Base-by-base conservation (phyloP, 2,797 vertebrate genomes). In the Xiphophorus birchmanni region DNA sequence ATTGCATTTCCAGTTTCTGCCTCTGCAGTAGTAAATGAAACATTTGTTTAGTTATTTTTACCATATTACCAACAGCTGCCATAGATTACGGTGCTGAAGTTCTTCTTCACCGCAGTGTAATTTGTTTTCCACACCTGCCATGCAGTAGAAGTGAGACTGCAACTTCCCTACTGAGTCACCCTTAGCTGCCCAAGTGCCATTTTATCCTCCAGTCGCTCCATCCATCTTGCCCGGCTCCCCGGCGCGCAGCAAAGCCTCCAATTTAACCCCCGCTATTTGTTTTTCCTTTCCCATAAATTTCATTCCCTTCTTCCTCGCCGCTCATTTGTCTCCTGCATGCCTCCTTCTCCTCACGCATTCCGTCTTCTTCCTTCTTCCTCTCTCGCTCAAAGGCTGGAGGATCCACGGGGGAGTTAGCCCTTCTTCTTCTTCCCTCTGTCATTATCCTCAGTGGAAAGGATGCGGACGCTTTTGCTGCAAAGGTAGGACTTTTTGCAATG, bases 191-290 rank as follows among this genome's bases (percentile, higher is more conserved):
- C 29, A 35, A 82, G 37, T 73, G 35, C 65, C 78, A 76, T 67
- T 81, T 58, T 60, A 71, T 80, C 54, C 54, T 81, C 73, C 73
- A 80, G 60, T 81, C 21, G 32, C 72, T 78, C 63, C 47, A 71
- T 84, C 74, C 75, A 81, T 85, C 87, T 78, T 78, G 75, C 47
- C 37, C 37, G 42, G 29, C 56, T 78, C 47, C 63, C 12, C 35
- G 58, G 77, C 54, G 56, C 60, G 40, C 77, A 77, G 56, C 45
- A 79, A 58, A 77, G 58, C 78, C 73, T 80, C 65, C 44, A 82
- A 52, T 86, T 83, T 45, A 81, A 82, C 78, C 78, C 75, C 79
- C 2, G 5, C 65, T 75, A 81, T 80, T 84, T 78, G 67, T 80
- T 78, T 84, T 74, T 82, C 26, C 44, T 44, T 44, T 44, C 73